Evolutionary conservation across 2,113 vertebrate species (phyloP).

Genomic region (Dolichallabes microphthalmus): DNA sequence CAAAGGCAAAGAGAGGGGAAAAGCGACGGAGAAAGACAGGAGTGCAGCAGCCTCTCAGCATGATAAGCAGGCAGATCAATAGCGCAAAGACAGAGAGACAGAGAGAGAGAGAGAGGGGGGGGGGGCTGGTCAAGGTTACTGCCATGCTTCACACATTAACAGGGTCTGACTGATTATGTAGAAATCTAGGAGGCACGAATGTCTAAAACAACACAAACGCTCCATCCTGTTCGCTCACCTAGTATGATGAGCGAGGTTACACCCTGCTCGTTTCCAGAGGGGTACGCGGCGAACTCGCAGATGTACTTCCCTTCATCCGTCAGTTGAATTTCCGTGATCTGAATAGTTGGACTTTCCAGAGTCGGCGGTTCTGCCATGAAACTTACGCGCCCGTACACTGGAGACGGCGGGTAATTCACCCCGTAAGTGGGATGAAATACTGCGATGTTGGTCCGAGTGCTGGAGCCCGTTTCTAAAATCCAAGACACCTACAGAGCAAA

Average conservation of each 20-base stretch:
- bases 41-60: slow-evolving; percentile 65
- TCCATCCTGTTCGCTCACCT: slow-evolving; percentile 65
- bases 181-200: slow-evolving; percentile 52
- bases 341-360: slow-evolving; percentile 74
- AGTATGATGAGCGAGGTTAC: slow-evolving; percentile 74
- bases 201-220: not conserved
- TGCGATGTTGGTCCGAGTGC: slow-evolving; percentile 70
- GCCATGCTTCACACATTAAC: slow-evolving; percentile 65
- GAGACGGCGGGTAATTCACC: slow-evolving; percentile 70
- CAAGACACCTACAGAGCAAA: slow-evolving; percentile 75
- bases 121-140: slow-evolving; percentile 66
- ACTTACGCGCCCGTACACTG: slow-evolving; percentile 62
- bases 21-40: slow-evolving; percentile 55
- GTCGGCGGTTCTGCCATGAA: slow-evolving; percentile 55
- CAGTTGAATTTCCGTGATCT: slow-evolving; percentile 69
- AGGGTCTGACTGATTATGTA: slow-evolving; percentile 67
- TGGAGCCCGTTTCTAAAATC: slow-evolving; percentile 66
- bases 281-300: slow-evolving; percentile 85
- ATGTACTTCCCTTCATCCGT: slow-evolving; percentile 79
- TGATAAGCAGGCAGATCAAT: slow-evolving; percentile 75
- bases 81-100: slow-evolving; percentile 41
- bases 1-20: slow-evolving; percentile 55
- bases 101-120: slow-evolving; percentile 34
- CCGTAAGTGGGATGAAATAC: slow-evolving; percentile 74
- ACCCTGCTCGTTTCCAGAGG: slow-evolving; percentile 78